Evolutionary conservation across 2,113 vertebrate species (phyloP), one percentile per base, ranked within the genome.

Genomic region (Etia nguti): DNA sequence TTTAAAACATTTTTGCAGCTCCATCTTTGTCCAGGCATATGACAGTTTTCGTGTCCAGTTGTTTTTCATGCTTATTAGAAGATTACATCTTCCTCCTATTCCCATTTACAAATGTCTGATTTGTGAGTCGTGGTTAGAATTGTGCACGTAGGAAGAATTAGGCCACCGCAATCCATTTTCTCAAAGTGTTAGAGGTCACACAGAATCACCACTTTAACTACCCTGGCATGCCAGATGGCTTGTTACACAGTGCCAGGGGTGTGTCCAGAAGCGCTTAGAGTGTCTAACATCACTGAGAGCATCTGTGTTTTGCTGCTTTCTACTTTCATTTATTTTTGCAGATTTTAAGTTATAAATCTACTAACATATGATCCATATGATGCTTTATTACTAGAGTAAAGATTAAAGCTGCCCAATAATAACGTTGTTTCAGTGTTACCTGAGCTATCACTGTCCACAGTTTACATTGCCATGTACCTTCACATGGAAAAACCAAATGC

Each of bases 291-390:
- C 50, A 52, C 3, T 52, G 18, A 52, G 18, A 9, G 18, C 50
- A 52, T 20, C 18, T 20, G 8, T 52, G 50, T 9, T 52, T 20
- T 22, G 52, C 52, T 6, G 70, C 41, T 18, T 11, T 29, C 22
- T 20, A 5, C 24, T 29, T 29, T 26, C 43, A 75, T 29, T 48
- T 29, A 48, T 48, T 48, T 48, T 16, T 75, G 70, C 38, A 46
- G 8, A 46, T 46, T 73, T 46, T 6, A 26, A 26, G 22, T 10
- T 48, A 12, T 75, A 11, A 29, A 3, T 46, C 41, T 46, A 26
- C n/a, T 26, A 26, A 2, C 3, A 18, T 24, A 46, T 26, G 22
- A 46, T 1, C 4, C 0, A 1, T 4, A 73, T 73, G 22, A 46
- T 73, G 22, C 22, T 73, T 46, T 73, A 6, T 26, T 48, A 26